phyloP scores from a whole-genome alignment of 2,888 invertebrate genomes.

The Chesias legatella region DNA sequence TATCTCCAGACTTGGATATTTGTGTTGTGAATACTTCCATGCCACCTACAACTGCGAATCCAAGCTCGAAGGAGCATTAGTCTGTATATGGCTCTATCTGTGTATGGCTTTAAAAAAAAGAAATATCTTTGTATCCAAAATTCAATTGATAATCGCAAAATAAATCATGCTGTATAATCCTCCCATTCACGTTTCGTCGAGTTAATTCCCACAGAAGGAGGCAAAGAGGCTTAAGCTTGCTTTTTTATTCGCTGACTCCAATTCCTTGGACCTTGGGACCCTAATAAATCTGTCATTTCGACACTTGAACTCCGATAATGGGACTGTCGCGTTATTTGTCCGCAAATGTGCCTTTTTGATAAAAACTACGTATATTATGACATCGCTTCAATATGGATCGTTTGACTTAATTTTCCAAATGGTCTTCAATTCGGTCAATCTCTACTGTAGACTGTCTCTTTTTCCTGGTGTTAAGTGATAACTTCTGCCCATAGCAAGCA shows the following conservation, averaged over 20 bases:
- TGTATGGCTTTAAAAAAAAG: background rate
- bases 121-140: conserved; percentile 7
- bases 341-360: conserved; percentile 7
- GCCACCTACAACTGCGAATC: too few species aligned
- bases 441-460: too few species aligned
- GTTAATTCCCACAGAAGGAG: conserved; percentile 49
- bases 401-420: too few species aligned
- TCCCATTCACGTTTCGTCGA: conserved; percentile 46
- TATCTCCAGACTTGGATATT: too few species aligned
- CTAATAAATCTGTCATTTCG: conserved; percentile 64
- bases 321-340: conserved; percentile 15
- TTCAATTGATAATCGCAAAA: conserved; percentile 21
- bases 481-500: too few species aligned
- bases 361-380: conserved; percentile 5
- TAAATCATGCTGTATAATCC: conserved; percentile 48
- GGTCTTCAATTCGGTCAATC: too few species aligned
- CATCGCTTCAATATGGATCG: conserved; percentile 1
- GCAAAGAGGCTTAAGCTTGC: conserved; percentile 39
- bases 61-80: too few species aligned
- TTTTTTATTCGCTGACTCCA: conserved; percentile 45
- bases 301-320: conserved; percentile 44
- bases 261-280: conserved; percentile 52
- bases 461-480: too few species aligned
- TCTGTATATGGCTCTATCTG: too few species aligned
- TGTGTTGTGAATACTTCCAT: too few species aligned